Percentiles rank a stretch among this genome's conserved stretches.
Evolutionary conservation across 2,113 vertebrate genomes (phyloP).

Genomic region (Dicentrarchus labrax): DNA sequence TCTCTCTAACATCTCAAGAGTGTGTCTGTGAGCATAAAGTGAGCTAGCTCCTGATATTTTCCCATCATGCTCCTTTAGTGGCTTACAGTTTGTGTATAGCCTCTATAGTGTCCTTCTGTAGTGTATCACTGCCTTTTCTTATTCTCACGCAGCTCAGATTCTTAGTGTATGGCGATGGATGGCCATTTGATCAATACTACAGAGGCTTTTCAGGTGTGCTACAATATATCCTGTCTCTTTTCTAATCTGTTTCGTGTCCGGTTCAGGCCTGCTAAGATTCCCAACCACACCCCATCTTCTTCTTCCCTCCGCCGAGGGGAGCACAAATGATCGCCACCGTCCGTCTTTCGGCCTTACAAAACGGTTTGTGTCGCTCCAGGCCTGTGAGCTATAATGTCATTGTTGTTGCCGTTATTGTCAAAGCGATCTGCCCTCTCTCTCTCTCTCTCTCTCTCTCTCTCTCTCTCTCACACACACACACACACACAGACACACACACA

Average conservation of each 20-base stretch:
- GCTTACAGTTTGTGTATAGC: neutral
- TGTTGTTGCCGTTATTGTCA: conserved; percentile 40
- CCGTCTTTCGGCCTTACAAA: conserved; percentile 26
- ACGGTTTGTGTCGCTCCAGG: conserved; percentile 35
- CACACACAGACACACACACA: conserved; percentile 6
- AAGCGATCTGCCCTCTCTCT: neutral
- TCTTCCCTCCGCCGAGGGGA: conserved; percentile 26
- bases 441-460: neutral
- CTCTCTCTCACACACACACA: neutral
- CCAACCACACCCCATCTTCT: conserved; percentile 81
- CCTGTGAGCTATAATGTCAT: conserved; percentile 46
- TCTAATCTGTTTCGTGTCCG: conserved; percentile 19
- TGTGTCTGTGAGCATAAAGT: neutral
- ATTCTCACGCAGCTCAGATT: neutral
- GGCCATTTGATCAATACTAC: neutral
- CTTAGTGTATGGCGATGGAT: neutral
- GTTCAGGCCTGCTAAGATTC: conserved; percentile 64
- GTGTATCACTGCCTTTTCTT: neutral
- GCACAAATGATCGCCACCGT: conserved; percentile 13
- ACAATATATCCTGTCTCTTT: neutral
- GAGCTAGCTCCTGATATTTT: neutral
- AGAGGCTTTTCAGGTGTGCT: conserved; percentile 16
- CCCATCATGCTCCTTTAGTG: conserved; percentile 1
- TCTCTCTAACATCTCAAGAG: conserved; percentile 8
- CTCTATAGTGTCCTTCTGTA: neutral